These are phyloP conservation scores for Bradypodion ventrale DNA, from an alignment of 2,797 vertebrate genomes.

Conservation along the genomic window DNA sequence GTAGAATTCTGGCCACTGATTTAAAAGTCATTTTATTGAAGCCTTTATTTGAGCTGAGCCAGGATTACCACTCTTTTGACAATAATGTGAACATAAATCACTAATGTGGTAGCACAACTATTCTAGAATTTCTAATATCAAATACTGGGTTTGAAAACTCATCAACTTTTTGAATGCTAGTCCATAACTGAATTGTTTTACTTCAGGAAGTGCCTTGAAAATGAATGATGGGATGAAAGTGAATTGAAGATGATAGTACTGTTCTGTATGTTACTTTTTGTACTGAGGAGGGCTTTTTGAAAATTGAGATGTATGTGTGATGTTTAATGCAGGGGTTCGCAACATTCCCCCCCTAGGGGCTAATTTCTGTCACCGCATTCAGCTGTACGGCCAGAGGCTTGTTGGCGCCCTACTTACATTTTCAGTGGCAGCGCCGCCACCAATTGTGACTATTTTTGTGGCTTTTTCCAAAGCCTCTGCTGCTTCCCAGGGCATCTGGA, in stretches of 20 bases:
- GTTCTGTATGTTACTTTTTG: not conserved
- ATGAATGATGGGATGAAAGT: not conserved
- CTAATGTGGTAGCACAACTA: not conserved
- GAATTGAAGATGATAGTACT: slow-evolving; percentile 14
- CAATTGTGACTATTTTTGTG: too few relatives aligned
- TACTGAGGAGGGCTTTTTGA: not conserved
- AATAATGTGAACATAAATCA: slow-evolving; percentile 28
- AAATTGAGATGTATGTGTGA: slow-evolving; percentile 35
- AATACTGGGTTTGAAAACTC: not conserved
- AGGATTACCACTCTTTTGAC: not conserved
- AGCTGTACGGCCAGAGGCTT: too few relatives aligned
- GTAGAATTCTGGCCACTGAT: not conserved
- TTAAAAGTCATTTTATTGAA: not conserved
- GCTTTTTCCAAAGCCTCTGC: too few relatives aligned
- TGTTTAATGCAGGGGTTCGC: too few relatives aligned
- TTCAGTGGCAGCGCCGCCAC: too few relatives aligned
- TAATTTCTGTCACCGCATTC: too few relatives aligned
- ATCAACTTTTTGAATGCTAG: not conserved
- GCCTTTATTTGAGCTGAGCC: not conserved
- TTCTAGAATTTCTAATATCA: slow-evolving; percentile 16
- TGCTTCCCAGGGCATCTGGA: too few relatives aligned
- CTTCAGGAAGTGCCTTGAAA: not conserved
- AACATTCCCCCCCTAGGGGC: too few relatives aligned
- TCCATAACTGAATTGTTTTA: not conserved
- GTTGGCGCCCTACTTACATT: too few relatives aligned